Conservation (phyloP, 2,888 invertebrate species). For the Matsumyia berberina region DNA sequence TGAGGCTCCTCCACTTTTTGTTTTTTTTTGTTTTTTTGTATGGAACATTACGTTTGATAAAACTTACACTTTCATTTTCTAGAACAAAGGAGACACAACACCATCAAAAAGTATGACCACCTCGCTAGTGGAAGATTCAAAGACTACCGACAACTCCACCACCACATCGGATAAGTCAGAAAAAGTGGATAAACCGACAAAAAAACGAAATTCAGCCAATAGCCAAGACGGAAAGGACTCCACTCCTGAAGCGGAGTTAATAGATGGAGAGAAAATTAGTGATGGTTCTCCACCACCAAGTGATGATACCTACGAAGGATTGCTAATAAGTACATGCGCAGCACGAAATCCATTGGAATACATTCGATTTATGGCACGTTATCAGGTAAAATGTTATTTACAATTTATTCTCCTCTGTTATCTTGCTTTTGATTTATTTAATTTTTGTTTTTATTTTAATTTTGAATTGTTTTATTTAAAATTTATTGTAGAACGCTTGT, state of each 20-base stretch:
- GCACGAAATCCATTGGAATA: conserved; percentile 82
- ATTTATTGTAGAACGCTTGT: conserved; percentile 82
- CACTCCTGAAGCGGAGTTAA: conserved; percentile 41
- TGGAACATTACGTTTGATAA: background rate
- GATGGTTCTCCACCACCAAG: conserved; percentile 30
- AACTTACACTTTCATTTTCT: background rate
- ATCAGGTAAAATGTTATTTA: conserved; percentile 80
- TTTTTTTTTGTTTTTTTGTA: no score
- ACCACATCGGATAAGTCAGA: conserved; percentile 40
- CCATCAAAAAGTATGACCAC: conserved; percentile 48
- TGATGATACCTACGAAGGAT: conserved; percentile 81
- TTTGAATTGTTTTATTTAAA: conserved; percentile 68
- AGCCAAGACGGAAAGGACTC: conserved; percentile 56
- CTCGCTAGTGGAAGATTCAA: conserved; percentile 51
- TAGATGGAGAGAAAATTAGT: conserved; percentile 71
- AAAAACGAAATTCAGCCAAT: conserved; percentile 56
- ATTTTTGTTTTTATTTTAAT: conserved; percentile 69
- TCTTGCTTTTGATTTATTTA: conserved; percentile 17
- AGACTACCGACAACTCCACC: conserved; percentile 23
- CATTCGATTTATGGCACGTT: conserved; percentile 83
- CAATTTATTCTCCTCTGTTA: conserved; percentile 33
- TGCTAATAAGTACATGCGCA: conserved; percentile 82
- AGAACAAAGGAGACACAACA: conserved; percentile 64
- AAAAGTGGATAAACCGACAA: conserved; percentile 43
- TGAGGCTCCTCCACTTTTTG: no score